Conservation (phyloP, 2,888 invertebrate species). For the Allolobophora icterica region DNA sequence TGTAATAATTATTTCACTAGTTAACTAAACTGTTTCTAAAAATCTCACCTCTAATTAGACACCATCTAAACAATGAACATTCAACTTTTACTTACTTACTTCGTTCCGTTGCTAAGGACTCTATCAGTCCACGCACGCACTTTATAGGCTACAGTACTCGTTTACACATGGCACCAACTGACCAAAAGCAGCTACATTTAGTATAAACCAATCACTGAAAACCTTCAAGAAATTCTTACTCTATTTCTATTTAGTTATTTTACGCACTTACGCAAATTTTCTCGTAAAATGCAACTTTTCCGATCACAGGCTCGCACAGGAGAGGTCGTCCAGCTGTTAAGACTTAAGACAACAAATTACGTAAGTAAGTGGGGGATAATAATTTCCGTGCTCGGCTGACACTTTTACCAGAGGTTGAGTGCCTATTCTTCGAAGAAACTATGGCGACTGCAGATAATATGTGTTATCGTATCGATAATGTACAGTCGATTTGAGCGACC, state of each 20-base stretch:
- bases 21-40: background rate
- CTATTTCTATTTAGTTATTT: background rate
- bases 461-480: background rate
- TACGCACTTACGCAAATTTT: background rate
- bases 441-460: background rate
- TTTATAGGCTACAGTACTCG: background rate
- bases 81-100: background rate
- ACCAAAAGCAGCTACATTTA: background rate
- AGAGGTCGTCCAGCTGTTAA: background rate
- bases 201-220: background rate
- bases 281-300: background rate
- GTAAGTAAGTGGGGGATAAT: background rate
- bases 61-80: background rate
- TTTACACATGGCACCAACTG: too few species aligned
- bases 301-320: background rate
- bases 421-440: background rate
- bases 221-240: background rate
- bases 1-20: background rate
- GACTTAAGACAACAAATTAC: background rate
- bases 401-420: background rate
- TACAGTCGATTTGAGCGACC: too few species aligned
- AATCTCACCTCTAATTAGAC: background rate
- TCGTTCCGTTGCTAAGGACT: background rate
- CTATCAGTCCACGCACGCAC: background rate
- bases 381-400: background rate